Evolutionary conservation across 2,888 invertebrate species (phyloP), one percentile per base, ranked within the genome.

Genomic region (Acronicta alni): DNA sequence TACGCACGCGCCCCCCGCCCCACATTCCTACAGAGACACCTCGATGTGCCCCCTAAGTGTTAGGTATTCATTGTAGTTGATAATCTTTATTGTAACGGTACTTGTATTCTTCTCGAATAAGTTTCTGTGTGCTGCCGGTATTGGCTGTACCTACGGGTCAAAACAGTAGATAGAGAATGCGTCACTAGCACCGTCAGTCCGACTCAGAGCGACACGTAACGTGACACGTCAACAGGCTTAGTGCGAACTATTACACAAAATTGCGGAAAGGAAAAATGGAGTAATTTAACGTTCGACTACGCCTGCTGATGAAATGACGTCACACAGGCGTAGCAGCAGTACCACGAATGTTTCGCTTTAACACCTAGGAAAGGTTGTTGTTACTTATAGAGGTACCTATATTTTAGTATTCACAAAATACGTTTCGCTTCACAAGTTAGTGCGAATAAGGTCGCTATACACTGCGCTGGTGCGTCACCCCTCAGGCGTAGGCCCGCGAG

Each of bases 21-120:
- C 35, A n/a, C 44, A 15, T 16, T 17, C 32, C 16, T 23, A 7
- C 12, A n/a, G 17, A 16, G 17, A 26, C 32, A n/a, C 32, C 18
- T 58, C 23, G 20, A 16, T 53, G 55, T 54, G 10, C 14, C 26
- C 42, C 42, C 32, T 56, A 42, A 56, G 32, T 61, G 57, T 66
- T 56, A 60, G 57, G 37, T 14, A 47, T 57, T 66, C 35, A 51
- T 37, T 49, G 18, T 30, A 59, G 52, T 38, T 53, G 42, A 32
- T 45, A 51, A 47, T 47, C n/a, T 51, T 55, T 52, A 45, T 51
- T 35, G 32, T 59, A 37, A 57, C 20, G 20, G 38, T 39, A 56
- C n/a, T 32, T 52, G 17, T 32, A 60, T 39, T 49, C 15, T 63
- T 47, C 64, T 75, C 72, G 69, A 72, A 69, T 75, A 69, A 43